These are phyloP conservation scores for Phania funesta DNA, from an alignment of 2,888 invertebrate genomes.

Conservation along the genomic window DNA sequence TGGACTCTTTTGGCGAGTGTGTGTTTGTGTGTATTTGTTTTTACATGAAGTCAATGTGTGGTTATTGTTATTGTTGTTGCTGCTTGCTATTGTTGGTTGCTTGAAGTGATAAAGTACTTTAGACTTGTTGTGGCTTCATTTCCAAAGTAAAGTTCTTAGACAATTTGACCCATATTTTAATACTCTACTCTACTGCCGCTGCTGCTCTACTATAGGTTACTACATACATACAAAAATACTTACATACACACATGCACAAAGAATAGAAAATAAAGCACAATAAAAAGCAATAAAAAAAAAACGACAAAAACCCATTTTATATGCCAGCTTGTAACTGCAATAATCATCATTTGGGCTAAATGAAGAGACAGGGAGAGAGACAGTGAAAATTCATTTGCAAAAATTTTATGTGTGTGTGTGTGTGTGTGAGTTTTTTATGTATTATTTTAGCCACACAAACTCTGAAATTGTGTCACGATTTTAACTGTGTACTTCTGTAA, in stretches of 20 bases:
- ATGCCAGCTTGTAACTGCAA: slow-evolving; percentile 64
- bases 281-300: slow-evolving; percentile 9
- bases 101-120: slow-evolving; percentile 58
- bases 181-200: slow-evolving; percentile 44
- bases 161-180: slow-evolving; percentile 67
- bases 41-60: slow-evolving; percentile 37
- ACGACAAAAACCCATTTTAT: slow-evolving; percentile 7
- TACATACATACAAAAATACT: neutral
- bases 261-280: neutral
- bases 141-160: slow-evolving; percentile 67
- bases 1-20: neutral
- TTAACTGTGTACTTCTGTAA: slow-evolving; percentile 41
- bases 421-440: slow-evolving; percentile 31
- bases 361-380: slow-evolving; percentile 43
- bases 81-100: slow-evolving; percentile 33
- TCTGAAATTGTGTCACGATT: slow-evolving; percentile 59
- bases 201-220: slow-evolving; percentile 61
- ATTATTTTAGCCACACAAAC: slow-evolving; percentile 54
- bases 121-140: slow-evolving; percentile 67
- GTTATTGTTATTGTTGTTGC: slow-evolving; percentile 16
- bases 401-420: slow-evolving; percentile 70
- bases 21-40: neutral
- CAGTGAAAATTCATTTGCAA: slow-evolving; percentile 60
- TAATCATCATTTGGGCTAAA: slow-evolving; percentile 54
- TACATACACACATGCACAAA: neutral